Evolutionary conservation across 2,888 invertebrate genomes (phyloP).

Genomic region (Brachyptera putata): DNA sequence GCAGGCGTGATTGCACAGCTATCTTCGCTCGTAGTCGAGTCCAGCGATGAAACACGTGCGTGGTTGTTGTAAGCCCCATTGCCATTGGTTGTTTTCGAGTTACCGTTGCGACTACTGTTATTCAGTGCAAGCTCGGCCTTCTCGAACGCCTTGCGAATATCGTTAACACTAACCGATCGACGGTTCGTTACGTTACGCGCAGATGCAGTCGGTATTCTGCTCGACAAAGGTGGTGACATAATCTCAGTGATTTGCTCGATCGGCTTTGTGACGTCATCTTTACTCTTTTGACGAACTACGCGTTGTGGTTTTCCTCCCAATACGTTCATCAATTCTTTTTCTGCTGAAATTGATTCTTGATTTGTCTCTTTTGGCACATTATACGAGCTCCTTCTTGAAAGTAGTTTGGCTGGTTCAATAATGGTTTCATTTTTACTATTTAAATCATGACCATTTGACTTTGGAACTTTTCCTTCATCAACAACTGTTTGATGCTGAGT

Average conservation of each 20-base stretch:
- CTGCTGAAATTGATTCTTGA: neutral
- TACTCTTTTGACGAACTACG: too few relatives aligned
- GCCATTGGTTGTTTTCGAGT: conserved; percentile 24
- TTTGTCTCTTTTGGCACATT: neutral
- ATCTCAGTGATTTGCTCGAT: neutral
- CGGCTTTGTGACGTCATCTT: conserved; percentile 8
- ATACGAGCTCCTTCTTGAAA: neutral
- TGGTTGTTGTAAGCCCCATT: conserved; percentile 38
- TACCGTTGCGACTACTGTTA: conserved; percentile 32
- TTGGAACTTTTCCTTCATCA: too few relatives aligned
- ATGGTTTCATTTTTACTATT: too few relatives aligned
- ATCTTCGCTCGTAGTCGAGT: conserved; percentile 52
- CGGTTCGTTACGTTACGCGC: conserved; percentile 26
- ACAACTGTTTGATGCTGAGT: too few relatives aligned
- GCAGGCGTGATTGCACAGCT: conserved; percentile 40
- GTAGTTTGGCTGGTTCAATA: conserved; percentile 13
- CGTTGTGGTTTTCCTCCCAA: too few relatives aligned
- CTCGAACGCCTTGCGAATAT: conserved; percentile 57
- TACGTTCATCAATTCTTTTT: too few relatives aligned
- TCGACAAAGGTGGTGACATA: conserved; percentile 1
- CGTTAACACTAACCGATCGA: conserved; percentile 50
- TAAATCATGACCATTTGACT: too few relatives aligned
- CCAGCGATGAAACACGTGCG: conserved; percentile 51
- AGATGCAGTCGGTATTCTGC: conserved; percentile 10
- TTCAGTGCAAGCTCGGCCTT: conserved; percentile 41